Base-by-base conservation (phyloP, 2,888 invertebrate species). In the Cosmia pyralina region DNA sequence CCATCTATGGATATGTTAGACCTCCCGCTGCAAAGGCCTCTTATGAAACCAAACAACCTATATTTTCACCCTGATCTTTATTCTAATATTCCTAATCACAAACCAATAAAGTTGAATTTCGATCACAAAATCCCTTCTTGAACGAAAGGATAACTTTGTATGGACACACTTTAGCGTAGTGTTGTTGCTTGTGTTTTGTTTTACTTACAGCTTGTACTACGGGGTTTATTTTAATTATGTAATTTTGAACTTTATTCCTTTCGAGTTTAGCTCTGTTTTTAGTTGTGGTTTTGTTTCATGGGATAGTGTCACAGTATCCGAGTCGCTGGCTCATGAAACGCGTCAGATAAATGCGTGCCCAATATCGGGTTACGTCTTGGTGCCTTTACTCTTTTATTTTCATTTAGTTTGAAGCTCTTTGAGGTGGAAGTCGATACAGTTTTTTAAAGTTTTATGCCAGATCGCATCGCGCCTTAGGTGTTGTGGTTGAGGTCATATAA, bases 261-360 rank as follows among this genome's bases (percentile, higher is more conserved):
- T 69, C 0, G 15, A 0, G 0, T 77, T 87, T 90, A 77, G 79
- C 87, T 85, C 68, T 68, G 57, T 80, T 88, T 88, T 92, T 60
- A 60, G 22, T 66, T 82, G 79, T 19, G n/a, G 38, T 52, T 57
- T 76, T 44, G 19, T 69, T 82, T 78, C 80, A 88, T 90, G 89
- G 90, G 91, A 91, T 91, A 92, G 90, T 94, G 95, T 94, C 93
- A 95, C 93, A 91, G 91, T 92, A 95, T 94, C 93, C 94, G 90
- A 90, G 82, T 86, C 92, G 91, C 89, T 93, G 92, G 93, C 84
- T 93, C 91, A 93, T 93, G 92, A 94, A 94, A 94, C 92, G 93
- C 91, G 93, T 92, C 93, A 93, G 94, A 94, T 94, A 94, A 93
- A 94, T 93, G 94, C 93, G 91, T 93, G 91, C 89, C 87, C 90